Conservation (phyloP, 23 tunicate genomes). For the Trididemnum miniatum region DNA sequence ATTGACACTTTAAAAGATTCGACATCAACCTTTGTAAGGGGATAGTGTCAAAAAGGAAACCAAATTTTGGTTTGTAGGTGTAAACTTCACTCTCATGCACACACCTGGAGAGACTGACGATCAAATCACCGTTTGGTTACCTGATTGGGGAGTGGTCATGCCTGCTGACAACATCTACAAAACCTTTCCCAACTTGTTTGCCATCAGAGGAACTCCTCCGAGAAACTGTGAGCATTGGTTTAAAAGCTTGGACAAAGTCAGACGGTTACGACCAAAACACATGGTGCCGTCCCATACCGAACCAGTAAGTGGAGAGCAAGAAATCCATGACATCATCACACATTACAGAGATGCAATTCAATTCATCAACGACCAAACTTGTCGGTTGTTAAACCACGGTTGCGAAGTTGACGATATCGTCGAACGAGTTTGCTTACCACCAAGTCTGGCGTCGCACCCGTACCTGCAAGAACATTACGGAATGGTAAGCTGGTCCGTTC, state of each 20-base stretch:
- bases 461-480: conserved; percentile 80
- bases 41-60: not conserved
- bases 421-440: conserved; percentile 57
- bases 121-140: conserved; percentile 77
- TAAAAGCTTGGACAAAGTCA: conserved; percentile 47
- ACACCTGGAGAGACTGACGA: conserved; percentile 96
- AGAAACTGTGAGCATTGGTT: conserved; percentile 54
- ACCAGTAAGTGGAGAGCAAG: conserved; percentile 49
- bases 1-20: not conserved
- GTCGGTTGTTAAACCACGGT: conserved; percentile 39
- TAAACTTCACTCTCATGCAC: conserved; percentile 57
- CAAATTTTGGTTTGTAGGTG: conserved; percentile 36
- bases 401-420: conserved; percentile 59
- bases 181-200: conserved; percentile 84
- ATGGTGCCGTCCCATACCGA: conserved; percentile 73
- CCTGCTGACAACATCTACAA: conserved; percentile 86
- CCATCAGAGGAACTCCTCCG: conserved; percentile 73
- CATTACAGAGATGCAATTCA: conserved; percentile 75
- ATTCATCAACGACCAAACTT: conserved; percentile 80
- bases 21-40: not conserved
- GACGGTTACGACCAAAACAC: conserved; percentile 34
- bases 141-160: conserved; percentile 52
- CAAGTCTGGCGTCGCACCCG: conserved; percentile 51
- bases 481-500: conserved; percentile 78
- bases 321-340: conserved; percentile 54